Conservation (phyloP, 2,888 invertebrate species). For the Timema podura region DNA sequence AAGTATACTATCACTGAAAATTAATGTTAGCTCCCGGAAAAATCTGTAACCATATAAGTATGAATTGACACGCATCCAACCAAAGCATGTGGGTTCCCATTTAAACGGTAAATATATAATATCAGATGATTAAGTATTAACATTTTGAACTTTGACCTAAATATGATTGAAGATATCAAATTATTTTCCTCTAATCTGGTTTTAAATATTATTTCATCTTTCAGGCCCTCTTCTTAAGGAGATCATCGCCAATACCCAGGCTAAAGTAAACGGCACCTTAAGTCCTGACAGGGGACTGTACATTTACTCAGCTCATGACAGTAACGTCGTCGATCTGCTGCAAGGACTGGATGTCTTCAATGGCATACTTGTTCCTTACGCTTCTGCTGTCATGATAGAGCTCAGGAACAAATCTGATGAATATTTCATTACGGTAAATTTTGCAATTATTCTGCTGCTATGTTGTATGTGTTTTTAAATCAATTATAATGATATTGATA, state of each 20-base stretch:
- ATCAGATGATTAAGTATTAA: not conserved
- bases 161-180: too few relatives aligned
- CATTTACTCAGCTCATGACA: slow-evolving; percentile 10
- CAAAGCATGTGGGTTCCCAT: too few relatives aligned
- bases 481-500: not conserved
- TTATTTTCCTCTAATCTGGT: too few relatives aligned
- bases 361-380: slow-evolving; percentile 1
- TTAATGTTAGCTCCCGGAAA: too few relatives aligned
- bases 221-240: slow-evolving; percentile 5
- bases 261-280: not conserved
- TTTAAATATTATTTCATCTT: not conserved
- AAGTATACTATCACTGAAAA: too few relatives aligned
- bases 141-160: not conserved
- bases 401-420: too few relatives aligned
- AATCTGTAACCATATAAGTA: too few relatives aligned
- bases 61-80: too few relatives aligned
- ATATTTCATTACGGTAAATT: too few relatives aligned
- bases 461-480: not conserved
- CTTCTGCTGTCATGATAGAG: slow-evolving; percentile 1
- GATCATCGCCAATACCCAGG: slow-evolving; percentile 5
- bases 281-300: too few relatives aligned
- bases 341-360: slow-evolving; percentile 8
- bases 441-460: not conserved
- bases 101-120: too few relatives aligned
- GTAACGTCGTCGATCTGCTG: not conserved